Base-by-base conservation (phyloP, 2,113 vertebrate genomes). In the Oncorhynchus masou region DNA sequence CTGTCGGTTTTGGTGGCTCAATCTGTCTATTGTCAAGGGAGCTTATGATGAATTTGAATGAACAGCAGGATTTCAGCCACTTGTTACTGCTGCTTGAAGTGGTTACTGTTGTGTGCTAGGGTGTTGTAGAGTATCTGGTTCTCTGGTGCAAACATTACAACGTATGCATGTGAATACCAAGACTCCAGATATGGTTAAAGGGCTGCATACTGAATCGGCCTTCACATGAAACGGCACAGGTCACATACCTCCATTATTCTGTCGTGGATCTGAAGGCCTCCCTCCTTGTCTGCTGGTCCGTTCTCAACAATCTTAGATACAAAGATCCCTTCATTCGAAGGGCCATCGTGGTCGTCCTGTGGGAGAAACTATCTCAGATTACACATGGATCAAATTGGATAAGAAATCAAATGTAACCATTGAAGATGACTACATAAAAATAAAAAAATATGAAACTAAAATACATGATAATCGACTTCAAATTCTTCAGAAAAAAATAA, bases 321-420 rank as follows among this genome's bases (percentile, higher is more conserved):
- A 91, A 96, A 99, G 91, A 99, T 99, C 81, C 96, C 98, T 94
- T 99, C 98, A 3, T 93, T 96, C 5, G 95, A 96, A 4, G 94
- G 91, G 76, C 94, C 92, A 45, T 97, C 96, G 80, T 95, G 95
- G 83, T 95, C 96, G 71, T 99, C 96, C 97, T 99, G 82, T 84
- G 81, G 70, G 88, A 65, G 34, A 88, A 87, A 88, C 70, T 73
- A 24, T 25, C 24, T 64, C 20, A 11, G n/a, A n/a, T 74, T 5
- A 60, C 49, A 66, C 59, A 24, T 13, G 24, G 59, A 31, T 79
- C 9, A 73, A 13, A 71, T 45, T 67, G 60, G 73, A 73, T 19
- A 68, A 59, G 25, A 57, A 51, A 75, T 74, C 13, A 67, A 67
- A 31, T 45, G 39, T 11, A 45, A 54, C 49, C 15, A 4, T 19